phyloP scores from a whole-genome alignment of 2,113 vertebrate species.

The Phrynosoma platyrhinos region DNA sequence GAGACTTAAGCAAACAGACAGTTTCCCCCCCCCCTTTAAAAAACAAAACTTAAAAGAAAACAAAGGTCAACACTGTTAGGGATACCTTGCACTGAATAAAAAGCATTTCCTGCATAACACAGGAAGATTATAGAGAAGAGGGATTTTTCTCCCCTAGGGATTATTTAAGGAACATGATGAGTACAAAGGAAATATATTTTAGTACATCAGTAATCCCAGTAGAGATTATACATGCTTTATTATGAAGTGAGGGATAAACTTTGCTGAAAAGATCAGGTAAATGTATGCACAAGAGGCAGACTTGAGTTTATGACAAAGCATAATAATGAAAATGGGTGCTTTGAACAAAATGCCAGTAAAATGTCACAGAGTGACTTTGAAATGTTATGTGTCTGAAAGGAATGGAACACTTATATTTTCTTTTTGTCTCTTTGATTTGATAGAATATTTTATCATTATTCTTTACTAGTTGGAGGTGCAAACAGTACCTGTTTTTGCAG shows the following conservation, averaged over 20 bases:
- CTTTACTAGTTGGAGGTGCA: not conserved
- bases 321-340: not conserved
- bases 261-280: constrained; percentile 33
- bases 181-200: not conserved
- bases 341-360: constrained; percentile 33
- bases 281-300: not conserved
- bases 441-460: not conserved
- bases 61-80: no score
- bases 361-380: not conserved
- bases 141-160: not conserved
- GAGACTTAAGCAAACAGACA: no score
- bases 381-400: not conserved
- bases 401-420: not conserved
- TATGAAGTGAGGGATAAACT: not conserved
- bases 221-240: not conserved
- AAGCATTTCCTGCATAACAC: not conserved
- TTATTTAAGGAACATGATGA: not conserved
- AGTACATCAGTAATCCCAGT: not conserved
- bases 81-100: not conserved
- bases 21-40: no score
- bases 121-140: not conserved
- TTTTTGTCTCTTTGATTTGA: accelerated
- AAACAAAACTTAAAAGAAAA: no score
- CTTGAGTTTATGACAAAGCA: not conserved
- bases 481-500: not conserved